Evolutionary conservation across 2,113 vertebrate species (phyloP), one percentile per base, ranked within the genome.

Genomic region (Oncorhynchus keta): DNA sequence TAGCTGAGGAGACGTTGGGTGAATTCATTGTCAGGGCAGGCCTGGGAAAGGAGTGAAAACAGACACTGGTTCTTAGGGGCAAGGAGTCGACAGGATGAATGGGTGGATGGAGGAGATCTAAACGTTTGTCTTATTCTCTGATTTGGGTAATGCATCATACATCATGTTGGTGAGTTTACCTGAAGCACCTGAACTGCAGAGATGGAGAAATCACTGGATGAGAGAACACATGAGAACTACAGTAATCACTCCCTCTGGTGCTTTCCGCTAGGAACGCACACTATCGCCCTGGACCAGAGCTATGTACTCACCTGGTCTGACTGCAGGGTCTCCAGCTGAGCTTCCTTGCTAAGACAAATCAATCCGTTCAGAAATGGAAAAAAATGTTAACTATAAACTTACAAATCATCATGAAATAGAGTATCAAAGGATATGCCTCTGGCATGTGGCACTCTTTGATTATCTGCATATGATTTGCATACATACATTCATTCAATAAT

Each of bases 21-120:
- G 89, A 94, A 95, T 93, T 95, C 83, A 86, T 85, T 83, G 83
- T 84, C 83, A 55, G 4, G 39, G 83, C 70, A 80, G 85, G 81
- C 86, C 75, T 87, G 90, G 86, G 90, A 90, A 91, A 79, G 79
- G 73, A 51, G 16, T 80, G 86, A 85, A 91, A 92, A 76, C 67
- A 74, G 83, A 92, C 81, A 87, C 90, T 45, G 66, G 78, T 75
- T 81, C 82, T 86, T 84, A 70, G 80, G 81, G 86, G 83, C 86
- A 86, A 79, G 35, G 55, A 80, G 85, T 87, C 79, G 70, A 76
- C 74, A 85, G 81, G 79, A 89, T 89, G 78, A 91, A 90, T 83
- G 73, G 51, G 16, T 55, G 51, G 14, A 18, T 55, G 16, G 51
- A 55, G 39, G 69, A 81, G 73, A 74, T 73, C 39, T 45, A 45